A percentile compares a stretch with the other conserved stretches of the same genome.
These are phyloP conservation scores for Neotoma lepida DNA, from an alignment of 2,113 vertebrate genomes.

Conservation along the genomic window DNA sequence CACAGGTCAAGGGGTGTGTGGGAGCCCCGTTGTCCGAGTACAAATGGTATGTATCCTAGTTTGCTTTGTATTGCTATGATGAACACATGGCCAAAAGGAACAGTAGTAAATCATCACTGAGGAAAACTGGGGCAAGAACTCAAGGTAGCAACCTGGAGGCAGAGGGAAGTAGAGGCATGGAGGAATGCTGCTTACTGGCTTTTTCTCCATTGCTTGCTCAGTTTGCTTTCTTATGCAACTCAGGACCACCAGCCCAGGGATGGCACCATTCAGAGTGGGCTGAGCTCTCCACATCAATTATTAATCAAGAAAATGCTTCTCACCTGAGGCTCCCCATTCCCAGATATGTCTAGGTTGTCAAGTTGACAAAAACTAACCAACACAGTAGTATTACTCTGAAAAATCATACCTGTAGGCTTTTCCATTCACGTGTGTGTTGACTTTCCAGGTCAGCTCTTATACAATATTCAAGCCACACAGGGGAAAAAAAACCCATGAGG, in stretches of 20 bases:
- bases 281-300: background rate
- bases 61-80: background rate
- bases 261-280: background rate
- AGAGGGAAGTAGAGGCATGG: background rate
- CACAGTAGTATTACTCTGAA: background rate
- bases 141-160: background rate
- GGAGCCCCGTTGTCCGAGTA: background rate
- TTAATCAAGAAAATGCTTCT: background rate
- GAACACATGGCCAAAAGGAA: background rate
- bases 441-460: background rate
- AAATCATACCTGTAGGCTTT: background rate
- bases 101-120: background rate
- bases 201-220: background rate
- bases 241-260: background rate
- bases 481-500: background rate
- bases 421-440: background rate
- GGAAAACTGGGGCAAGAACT: background rate
- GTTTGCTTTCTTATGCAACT: background rate
- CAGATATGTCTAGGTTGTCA: background rate
- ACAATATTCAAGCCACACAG: no score
- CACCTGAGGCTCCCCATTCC: background rate
- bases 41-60: background rate
- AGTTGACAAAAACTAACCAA: background rate
- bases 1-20: fast-evolving
- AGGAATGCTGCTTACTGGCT: background rate